These are phyloP conservation scores for Drosophila helvetica DNA, from an alignment of 2,888 invertebrate species.

Conservation along the genomic window DNA sequence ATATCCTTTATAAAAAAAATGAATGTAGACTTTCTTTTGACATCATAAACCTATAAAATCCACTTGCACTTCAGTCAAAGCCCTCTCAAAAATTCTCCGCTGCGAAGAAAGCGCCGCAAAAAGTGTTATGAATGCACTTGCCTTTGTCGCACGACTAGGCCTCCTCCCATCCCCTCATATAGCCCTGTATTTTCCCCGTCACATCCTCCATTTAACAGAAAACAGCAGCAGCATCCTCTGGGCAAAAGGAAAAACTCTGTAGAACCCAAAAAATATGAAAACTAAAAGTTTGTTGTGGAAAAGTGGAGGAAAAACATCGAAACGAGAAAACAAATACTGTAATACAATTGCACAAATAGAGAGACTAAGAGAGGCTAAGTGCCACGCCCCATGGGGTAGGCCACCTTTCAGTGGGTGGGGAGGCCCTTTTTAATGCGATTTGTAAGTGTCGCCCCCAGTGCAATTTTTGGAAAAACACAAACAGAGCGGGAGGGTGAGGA, in stretches of 20 bases:
- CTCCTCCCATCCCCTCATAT: not conserved
- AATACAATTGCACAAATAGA: slow-evolving; percentile 1
- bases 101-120: slow-evolving; percentile 12
- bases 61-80: slow-evolving; percentile 24
- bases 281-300: slow-evolving; percentile 35
- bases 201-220: slow-evolving; percentile 4
- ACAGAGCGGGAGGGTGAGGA: too few species aligned
- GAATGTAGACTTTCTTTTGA: not conserved
- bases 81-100: not conserved
- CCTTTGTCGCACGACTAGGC: not conserved
- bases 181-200: not conserved
- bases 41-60: not conserved
- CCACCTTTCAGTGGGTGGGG: slow-evolving; percentile 56
- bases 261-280: slow-evolving; percentile 38
- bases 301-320: slow-evolving; percentile 25
- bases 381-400: slow-evolving; percentile 7
- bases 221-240: not conserved
- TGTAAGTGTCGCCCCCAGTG: slow-evolving; percentile 57
- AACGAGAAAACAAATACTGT: slow-evolving; percentile 27
- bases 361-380: slow-evolving; percentile 5
- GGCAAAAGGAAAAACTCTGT: not conserved
- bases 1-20: not conserved
- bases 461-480: slow-evolving; percentile 36
- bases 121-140: slow-evolving; percentile 28
- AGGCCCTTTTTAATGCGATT: slow-evolving; percentile 70